Conservation (phyloP, 30 jellyfish, hydroid and myxozoan genomes). For the Aurelia coerulea region DNA sequence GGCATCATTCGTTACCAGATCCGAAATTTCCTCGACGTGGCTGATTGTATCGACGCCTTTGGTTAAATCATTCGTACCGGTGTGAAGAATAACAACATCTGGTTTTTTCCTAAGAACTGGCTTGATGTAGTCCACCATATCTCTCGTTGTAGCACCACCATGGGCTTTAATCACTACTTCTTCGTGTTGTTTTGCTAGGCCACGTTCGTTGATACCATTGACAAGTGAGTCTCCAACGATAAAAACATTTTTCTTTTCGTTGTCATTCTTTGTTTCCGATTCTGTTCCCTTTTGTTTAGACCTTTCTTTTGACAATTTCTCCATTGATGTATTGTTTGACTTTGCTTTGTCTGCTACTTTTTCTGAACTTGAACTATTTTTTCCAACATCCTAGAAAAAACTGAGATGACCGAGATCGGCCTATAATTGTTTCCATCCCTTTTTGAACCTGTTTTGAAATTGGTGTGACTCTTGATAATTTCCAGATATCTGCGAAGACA, state of each 20-base stretch:
- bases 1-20: no score
- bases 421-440: no score
- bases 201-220: conserved; percentile 42
- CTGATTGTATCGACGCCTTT: conserved; percentile 1
- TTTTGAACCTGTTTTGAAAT: no score
- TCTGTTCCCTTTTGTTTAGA: conserved; percentile 12
- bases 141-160: conserved; percentile 31
- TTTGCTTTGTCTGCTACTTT: no score
- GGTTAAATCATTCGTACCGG: conserved; percentile 17
- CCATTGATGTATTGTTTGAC: no score
- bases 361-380: no score
- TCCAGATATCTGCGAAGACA: no score
- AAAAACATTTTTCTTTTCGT: conserved; percentile 14
- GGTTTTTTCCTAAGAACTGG: conserved; percentile 27
- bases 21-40: no score
- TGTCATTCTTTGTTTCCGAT: neutral
- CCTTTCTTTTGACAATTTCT: no score
- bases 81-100: conserved; percentile 7
- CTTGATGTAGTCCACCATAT: conserved; percentile 22
- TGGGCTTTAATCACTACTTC: conserved; percentile 6
- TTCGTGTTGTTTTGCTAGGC: conserved; percentile 18
- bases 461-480: no score
- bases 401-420: no score
- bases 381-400: no score
- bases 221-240: conserved; percentile 23